These are phyloP conservation scores for Paralichthys olivaceus DNA, from an alignment of 2,113 vertebrate genomes.

Conservation along the genomic window DNA sequence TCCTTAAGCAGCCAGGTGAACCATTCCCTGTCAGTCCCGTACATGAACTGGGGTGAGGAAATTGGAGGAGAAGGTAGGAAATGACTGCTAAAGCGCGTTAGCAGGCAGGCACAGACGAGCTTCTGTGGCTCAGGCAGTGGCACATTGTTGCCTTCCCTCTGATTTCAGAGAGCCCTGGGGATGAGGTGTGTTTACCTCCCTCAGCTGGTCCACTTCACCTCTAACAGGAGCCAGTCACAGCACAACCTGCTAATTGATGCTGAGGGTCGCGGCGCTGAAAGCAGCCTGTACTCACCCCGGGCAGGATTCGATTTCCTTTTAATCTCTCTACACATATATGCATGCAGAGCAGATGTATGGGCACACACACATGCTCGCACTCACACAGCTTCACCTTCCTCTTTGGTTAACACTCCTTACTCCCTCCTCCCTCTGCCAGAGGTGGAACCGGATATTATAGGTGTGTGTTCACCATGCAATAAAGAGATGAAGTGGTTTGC, in stretches of 20 bases:
- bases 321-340: conserved; percentile 49
- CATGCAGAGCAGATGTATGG: conserved; percentile 21
- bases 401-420: conserved; percentile 44
- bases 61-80: conserved; percentile 84
- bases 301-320: conserved; percentile 66
- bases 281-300: conserved; percentile 72
- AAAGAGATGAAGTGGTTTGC: conserved; percentile 74
- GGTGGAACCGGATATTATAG: conserved; percentile 80
- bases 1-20: conserved; percentile 65
- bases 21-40: conserved; percentile 62
- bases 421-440: conserved; percentile 16
- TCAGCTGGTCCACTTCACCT: conserved; percentile 72
- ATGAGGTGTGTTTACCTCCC: conserved; percentile 74
- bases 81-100: conserved; percentile 76
- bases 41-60: conserved; percentile 76
- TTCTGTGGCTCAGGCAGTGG: conserved; percentile 75
- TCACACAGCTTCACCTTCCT: conserved; percentile 37
- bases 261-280: conserved; percentile 73
- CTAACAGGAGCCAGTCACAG: conserved; percentile 67
- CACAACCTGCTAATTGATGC: conserved; percentile 83
- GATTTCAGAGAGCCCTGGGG: conserved; percentile 68
- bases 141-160: conserved; percentile 69
- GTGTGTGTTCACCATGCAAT: conserved; percentile 61
- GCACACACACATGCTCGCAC: conserved; percentile 3
- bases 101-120: conserved; percentile 66